Percentiles rank a stretch among this genome's conserved stretches.
These are phyloP conservation scores for Drosophila ezoana DNA, from an alignment of 2,888 invertebrate genomes.

Conservation along the genomic window DNA sequence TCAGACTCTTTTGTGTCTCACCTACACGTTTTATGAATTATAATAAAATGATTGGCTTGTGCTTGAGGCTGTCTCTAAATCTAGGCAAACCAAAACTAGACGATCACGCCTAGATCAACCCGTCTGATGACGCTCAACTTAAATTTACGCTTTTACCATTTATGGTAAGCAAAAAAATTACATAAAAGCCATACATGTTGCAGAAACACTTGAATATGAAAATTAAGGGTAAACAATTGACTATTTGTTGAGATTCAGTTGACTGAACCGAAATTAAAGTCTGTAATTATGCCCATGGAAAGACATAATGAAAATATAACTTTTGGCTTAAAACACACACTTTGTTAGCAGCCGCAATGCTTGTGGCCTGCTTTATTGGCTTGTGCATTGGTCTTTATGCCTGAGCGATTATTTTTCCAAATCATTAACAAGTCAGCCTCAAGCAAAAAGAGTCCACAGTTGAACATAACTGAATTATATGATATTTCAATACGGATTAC, in stretches of 20 bases:
- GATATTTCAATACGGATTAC: neutral
- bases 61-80: slow-evolving; percentile 10
- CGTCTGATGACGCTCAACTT: too few species aligned
- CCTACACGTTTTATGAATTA: slow-evolving; percentile 72
- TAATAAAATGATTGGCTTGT: slow-evolving; percentile 60
- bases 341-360: slow-evolving; percentile 15
- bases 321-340: slow-evolving; percentile 8
- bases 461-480: neutral
- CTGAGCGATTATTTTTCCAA: slow-evolving; percentile 34
- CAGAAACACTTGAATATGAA: slow-evolving; percentile 7
- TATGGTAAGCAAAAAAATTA: too few species aligned
- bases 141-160: too few species aligned
- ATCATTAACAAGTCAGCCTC: slow-evolving; percentile 41
- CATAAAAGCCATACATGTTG: slow-evolving; percentile 4
- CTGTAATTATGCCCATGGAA: neutral
- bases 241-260: slow-evolving; percentile 28
- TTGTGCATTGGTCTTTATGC: slow-evolving; percentile 26
- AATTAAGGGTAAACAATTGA: neutral
- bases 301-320: neutral
- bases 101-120: too few species aligned
- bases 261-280: slow-evolving; percentile 19
- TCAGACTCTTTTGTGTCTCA: slow-evolving; percentile 59
- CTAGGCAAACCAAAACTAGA: neutral
- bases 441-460: slow-evolving; percentile 10
- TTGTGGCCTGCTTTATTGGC: slow-evolving; percentile 12